Conservation (phyloP, 2,888 invertebrate species). For the Ptilodon capucinus region DNA sequence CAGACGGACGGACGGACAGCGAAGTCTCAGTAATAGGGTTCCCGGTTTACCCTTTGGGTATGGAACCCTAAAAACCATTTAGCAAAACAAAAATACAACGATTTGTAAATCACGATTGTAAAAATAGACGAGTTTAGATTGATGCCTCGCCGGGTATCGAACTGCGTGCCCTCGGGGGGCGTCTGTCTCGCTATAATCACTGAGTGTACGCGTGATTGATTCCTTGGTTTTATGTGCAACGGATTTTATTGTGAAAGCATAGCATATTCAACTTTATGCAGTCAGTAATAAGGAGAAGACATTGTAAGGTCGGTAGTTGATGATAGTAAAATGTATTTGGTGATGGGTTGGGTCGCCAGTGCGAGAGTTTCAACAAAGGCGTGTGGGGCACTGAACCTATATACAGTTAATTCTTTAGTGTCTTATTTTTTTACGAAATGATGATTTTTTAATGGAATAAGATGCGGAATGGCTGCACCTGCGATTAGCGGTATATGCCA, state of each 20-base stretch:
- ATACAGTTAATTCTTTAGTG: no score
- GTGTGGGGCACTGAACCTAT: no score
- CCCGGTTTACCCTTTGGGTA: no score
- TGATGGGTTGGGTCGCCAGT: slow-evolving; percentile 10
- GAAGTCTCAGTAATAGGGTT: no score
- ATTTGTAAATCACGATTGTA: slow-evolving; percentile 37
- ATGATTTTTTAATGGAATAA: no score
- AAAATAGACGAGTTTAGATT: slow-evolving; percentile 65
- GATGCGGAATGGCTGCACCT: no score
- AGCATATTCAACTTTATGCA: slow-evolving; percentile 15
- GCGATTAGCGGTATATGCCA: no score
- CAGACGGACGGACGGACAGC: no score
- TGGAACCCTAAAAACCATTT: background rate
- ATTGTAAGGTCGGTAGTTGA: slow-evolving; percentile 1
- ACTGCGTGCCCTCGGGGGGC: slow-evolving; percentile 43
- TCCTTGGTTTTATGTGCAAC: slow-evolving; percentile 27
- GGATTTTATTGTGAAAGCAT: background rate
- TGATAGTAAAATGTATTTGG: slow-evolving; percentile 6
- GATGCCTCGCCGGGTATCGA: slow-evolving; percentile 54
- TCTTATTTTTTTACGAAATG: no score
- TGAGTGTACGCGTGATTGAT: slow-evolving; percentile 44
- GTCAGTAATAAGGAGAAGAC: background rate
- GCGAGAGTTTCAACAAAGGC: slow-evolving; percentile 7
- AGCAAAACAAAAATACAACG: slow-evolving; percentile 4
- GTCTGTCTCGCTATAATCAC: slow-evolving; percentile 42